phyloP scores from a whole-genome alignment of 2,113 vertebrate species.

The Anolis carolinensis region DNA sequence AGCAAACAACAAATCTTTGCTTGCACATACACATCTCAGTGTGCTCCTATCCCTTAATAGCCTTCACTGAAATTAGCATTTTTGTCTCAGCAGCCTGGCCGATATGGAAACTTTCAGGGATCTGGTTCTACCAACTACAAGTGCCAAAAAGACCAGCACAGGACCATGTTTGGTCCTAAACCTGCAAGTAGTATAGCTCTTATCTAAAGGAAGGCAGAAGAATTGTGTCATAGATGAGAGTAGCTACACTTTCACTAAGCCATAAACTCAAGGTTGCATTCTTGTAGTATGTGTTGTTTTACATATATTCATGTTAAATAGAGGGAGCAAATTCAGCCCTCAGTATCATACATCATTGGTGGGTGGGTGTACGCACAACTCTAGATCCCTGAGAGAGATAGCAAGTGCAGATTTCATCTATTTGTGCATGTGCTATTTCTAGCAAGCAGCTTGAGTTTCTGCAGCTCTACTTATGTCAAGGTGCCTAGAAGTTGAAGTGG shows the following conservation, averaged over 20 bases:
- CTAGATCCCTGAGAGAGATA: conserved; percentile 12
- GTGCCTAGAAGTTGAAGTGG: not conserved
- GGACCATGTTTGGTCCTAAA: no score
- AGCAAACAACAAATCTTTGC: not conserved
- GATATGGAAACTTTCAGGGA: not conserved
- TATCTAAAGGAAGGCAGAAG: not conserved
- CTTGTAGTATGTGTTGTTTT: not conserved
- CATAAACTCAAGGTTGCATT: not conserved
- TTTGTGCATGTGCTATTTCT: conserved; percentile 18
- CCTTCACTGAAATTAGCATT: not conserved
- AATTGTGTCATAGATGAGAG: not conserved
- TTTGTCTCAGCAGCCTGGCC: no score
- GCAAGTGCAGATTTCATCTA: not conserved
- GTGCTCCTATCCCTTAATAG: not conserved
- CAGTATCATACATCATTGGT: no score
- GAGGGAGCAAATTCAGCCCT: no score
- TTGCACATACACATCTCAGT: not conserved
- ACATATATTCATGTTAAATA: not conserved
- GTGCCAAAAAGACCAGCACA: no score
- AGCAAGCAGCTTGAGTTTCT: conserved; percentile 1
- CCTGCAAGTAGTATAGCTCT: not conserved
- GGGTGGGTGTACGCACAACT: not conserved
- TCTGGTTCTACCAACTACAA: not conserved
- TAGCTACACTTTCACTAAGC: not conserved
- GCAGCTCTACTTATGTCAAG: not conserved